Conservation (phyloP, 2,113 vertebrate genomes). For the Bubo bubo region DNA sequence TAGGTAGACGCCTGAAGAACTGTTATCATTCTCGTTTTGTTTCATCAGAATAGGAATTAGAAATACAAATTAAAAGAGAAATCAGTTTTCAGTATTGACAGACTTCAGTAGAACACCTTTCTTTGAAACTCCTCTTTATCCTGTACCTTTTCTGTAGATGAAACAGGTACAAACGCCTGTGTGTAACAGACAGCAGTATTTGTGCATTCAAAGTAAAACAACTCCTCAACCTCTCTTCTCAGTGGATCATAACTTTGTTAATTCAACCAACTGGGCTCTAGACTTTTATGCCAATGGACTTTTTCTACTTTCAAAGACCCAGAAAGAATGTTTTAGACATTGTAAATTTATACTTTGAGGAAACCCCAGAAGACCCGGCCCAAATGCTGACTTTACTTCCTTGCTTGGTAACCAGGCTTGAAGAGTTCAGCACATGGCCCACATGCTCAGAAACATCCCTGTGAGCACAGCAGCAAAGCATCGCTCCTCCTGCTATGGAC, state of each 20-base stretch:
- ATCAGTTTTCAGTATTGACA: background rate
- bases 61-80: background rate
- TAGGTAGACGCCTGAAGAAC: background rate
- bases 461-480: background rate
- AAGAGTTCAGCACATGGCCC: rapidly evolving
- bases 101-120: background rate
- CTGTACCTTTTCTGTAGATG: background rate
- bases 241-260: background rate
- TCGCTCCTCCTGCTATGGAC: rapidly evolving
- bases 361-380: background rate
- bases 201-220: background rate
- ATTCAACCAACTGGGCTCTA: background rate
- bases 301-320: background rate
- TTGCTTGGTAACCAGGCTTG: background rate
- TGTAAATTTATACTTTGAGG: background rate
- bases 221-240: background rate
- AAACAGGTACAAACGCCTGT: background rate
- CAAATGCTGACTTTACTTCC: background rate
- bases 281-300: background rate
- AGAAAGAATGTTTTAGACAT: background rate
- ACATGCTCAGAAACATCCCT: background rate
- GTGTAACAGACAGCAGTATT: background rate
- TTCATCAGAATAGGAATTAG: background rate
- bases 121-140: background rate
- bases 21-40: background rate